phyloP scores from a whole-genome alignment of 23 tunicate species.

The Diplosoma virens region DNA sequence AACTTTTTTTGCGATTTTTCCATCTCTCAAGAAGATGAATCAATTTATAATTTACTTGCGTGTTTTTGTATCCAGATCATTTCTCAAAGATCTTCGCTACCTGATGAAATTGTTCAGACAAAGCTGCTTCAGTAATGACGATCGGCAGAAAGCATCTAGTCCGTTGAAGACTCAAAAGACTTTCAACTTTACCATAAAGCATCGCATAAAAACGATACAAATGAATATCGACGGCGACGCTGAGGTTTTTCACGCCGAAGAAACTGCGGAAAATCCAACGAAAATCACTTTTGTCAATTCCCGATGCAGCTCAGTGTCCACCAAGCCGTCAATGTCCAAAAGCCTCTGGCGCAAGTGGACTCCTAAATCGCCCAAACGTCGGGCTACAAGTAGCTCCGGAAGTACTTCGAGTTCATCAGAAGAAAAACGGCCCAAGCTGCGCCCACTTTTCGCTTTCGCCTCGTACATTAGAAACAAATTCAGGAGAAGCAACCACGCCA shows the following conservation, averaged over 20 bases:
- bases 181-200: too few species aligned
- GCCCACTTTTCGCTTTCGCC: too few species aligned
- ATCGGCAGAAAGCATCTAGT: slow-evolving; percentile 12
- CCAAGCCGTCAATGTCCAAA: background rate
- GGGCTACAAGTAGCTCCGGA: too few species aligned
- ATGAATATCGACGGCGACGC: slow-evolving; percentile 38
- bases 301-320: background rate
- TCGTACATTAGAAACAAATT: too few species aligned
- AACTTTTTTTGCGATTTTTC: too few species aligned
- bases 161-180: too few species aligned
- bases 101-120: slow-evolving; percentile 32
- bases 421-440: too few species aligned
- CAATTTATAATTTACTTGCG: background rate
- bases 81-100: slow-evolving; percentile 25
- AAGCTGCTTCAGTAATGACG: slow-evolving; percentile 2
- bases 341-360: too few species aligned
- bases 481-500: too few species aligned
- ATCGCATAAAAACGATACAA: slow-evolving; percentile 58
- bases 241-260: slow-evolving; percentile 13
- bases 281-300: background rate
- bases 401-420: too few species aligned
- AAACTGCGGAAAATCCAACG: background rate
- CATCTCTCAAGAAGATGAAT: too few species aligned
- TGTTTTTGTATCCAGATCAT: slow-evolving; percentile 28
- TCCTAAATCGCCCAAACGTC: too few species aligned